Base-by-base conservation (phyloP, 2,888 invertebrate genomes). In the Alloplasta piceator region DNA sequence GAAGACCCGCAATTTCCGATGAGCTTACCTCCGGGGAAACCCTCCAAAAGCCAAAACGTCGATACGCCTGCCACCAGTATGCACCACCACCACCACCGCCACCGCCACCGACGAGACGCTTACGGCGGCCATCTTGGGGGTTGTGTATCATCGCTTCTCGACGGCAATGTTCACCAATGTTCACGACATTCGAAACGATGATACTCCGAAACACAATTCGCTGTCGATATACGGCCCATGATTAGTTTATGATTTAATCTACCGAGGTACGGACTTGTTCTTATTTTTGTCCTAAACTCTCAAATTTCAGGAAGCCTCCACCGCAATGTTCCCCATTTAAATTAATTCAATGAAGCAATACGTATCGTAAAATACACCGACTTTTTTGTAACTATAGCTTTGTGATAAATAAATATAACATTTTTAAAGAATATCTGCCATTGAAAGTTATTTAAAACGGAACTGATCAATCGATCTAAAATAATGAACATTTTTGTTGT, bases 11-110 rank as follows among this genome's bases (percentile, higher is more conserved):
- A 92, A 92, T 88, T 90, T 86, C 91, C 92, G 92, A 92, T 92
- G 92, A 92, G 92, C 92, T 92, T 92, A 92, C 92, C 91, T 90
- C 89, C 87, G 89, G 75, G 85, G 92, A 92, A 92, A 91, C 92
- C 92, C 85, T 88, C 84, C 85, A 92, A 92, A 89, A 86, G 90
- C 89, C 89, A 91, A 91, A 26, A 92, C 92, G 92, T 92, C 92
- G 92, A 92, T 92, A 92, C 90, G 89, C 89, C 87, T 52, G 52
- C 16, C 6, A 74, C 82, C 46, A 68, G 46, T 61, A 75, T 60
- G 64, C 73, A 68, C 43, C 61, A 43, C 68, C 68, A 64, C 56
- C 64, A 68, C 61, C 78, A 56, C 63, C 52, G 12, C 61, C 63
- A 26, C 56, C 46, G 52, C 26, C 70, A 52, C 52, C 6, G 6